phyloP scores from a whole-genome alignment of 2,888 invertebrate species.

The Sylvicola fuscatus region DNA sequence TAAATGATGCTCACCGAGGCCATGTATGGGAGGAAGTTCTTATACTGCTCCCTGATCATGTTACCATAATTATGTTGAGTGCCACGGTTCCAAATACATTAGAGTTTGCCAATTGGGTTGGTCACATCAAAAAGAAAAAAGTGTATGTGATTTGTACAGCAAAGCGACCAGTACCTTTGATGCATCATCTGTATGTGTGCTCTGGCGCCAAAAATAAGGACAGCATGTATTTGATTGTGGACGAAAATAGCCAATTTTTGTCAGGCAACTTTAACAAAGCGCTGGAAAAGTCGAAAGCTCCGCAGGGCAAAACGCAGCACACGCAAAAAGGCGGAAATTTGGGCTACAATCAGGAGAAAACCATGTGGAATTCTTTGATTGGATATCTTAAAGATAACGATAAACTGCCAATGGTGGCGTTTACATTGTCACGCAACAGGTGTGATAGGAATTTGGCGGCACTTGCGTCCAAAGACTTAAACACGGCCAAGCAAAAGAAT shows the following conservation, averaged over 20 bases:
- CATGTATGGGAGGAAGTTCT: constrained; percentile 99
- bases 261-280: constrained; percentile 41
- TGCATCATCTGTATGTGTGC: constrained; percentile 79
- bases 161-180: constrained; percentile 86
- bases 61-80: constrained; percentile 90
- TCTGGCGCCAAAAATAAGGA: constrained; percentile 31
- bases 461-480: constrained; percentile 50
- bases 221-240: constrained; percentile 58
- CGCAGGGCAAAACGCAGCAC: constrained; percentile 1
- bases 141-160: constrained; percentile 85
- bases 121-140: constrained; percentile 65
- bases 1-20: constrained; percentile 86
- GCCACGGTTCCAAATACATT: constrained; percentile 96
- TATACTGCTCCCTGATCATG: constrained; percentile 84
- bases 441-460: constrained; percentile 38
- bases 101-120: constrained; percentile 91
- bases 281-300: constrained; percentile 11
- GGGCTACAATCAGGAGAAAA: constrained; percentile 52
- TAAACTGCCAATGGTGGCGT: constrained; percentile 83
- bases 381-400: constrained; percentile 63
- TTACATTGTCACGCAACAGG: constrained; percentile 59
- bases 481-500: constrained; percentile 64
- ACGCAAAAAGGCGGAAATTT: constrained; percentile 6
- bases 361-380: constrained; percentile 63
- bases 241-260: constrained; percentile 47